Evolutionary conservation across 2,113 vertebrate species (phyloP).

Genomic region (Nesoenas mayeri): DNA sequence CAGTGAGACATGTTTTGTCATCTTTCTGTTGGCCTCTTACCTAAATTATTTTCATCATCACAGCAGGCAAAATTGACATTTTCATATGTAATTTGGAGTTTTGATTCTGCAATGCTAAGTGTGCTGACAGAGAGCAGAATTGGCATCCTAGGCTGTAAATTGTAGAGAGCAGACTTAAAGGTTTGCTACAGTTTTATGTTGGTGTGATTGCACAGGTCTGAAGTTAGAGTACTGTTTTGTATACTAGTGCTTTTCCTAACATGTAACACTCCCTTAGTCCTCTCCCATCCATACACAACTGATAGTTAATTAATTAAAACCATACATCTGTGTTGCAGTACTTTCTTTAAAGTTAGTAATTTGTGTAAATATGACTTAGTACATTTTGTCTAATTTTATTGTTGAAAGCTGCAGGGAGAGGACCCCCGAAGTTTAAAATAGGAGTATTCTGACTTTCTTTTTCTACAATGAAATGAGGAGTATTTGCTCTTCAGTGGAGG

Average conservation of each 20-base stretch:
- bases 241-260: neutral
- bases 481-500: neutral
- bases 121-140: neutral
- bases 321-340: neutral
- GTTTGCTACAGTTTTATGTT: neutral
- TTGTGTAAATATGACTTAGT: neutral
- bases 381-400: neutral
- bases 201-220: neutral
- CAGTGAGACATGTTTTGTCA: neutral
- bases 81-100: neutral
- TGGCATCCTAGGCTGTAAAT: neutral
- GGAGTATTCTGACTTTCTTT: neutral
- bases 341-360: neutral
- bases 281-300: neutral
- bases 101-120: neutral
- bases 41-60: neutral
- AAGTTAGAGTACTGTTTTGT: neutral
- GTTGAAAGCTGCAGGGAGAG: neutral
- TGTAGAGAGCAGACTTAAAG: neutral
- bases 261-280: neutral
- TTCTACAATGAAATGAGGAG: neutral
- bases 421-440: neutral
- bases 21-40: neutral
- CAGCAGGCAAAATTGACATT: neutral
- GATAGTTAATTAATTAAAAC: neutral